These are phyloP conservation scores for Sylvilagus floridanus DNA, from an alignment of 2,797 vertebrate genomes.

Conservation along the genomic window DNA sequence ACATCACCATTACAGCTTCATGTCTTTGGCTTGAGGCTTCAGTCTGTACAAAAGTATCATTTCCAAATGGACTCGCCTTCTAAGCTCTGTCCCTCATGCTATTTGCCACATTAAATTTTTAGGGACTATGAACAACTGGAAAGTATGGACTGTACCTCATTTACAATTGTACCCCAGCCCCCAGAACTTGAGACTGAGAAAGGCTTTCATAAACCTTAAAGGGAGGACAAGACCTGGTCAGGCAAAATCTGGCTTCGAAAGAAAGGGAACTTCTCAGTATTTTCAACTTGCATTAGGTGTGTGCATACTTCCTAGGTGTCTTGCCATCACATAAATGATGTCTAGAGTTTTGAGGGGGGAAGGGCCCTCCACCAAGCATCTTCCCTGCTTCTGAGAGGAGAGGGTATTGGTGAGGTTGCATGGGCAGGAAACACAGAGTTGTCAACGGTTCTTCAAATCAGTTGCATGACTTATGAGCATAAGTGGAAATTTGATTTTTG, in stretches of 20 bases:
- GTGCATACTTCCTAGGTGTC: not conserved
- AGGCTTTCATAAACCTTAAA: not conserved
- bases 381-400: not conserved
- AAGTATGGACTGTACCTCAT: not conserved
- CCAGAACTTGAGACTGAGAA: not conserved
- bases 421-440: not conserved
- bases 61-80: not conserved
- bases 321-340: not conserved
- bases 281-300: not conserved
- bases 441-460: not conserved
- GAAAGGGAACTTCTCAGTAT: not conserved
- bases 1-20: not conserved
- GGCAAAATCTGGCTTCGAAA: too few species aligned
- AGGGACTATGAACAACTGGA: not conserved
- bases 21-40: not conserved
- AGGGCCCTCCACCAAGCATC: not conserved
- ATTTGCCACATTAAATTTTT: not conserved
- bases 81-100: not conserved
- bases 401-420: not conserved
- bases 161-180: not conserved
- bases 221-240: too few species aligned
- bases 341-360: not conserved
- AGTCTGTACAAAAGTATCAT: not conserved
- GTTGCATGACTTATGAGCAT: not conserved
- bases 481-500: not conserved